Evolutionary conservation across 2,113 vertebrate genomes (phyloP), one percentile per base, ranked within the genome.

Genomic region (Psittacula cyanocephala): DNA sequence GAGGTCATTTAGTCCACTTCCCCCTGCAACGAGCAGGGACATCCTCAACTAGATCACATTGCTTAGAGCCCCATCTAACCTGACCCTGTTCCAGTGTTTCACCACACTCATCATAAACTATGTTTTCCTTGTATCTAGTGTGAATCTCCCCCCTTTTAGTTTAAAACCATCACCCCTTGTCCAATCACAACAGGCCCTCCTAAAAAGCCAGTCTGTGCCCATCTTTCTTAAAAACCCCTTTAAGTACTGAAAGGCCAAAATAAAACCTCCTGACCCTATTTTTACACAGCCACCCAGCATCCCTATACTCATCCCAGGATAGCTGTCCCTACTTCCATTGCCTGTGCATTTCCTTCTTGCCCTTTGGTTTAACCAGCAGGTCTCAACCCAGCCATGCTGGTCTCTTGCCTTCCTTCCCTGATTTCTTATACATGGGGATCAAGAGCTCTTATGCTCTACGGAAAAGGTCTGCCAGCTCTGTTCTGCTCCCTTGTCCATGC

Each of bases 61-160:
- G 25, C 47, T 37, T 25, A 84, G 18, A 75, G 39, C 47, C 18
- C 29, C 0, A 0, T 41, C 13, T 37, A 88, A 3, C 23, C 18
- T 53, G 50, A 15, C 37, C 57, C 28, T 41, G 29, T 4, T 7
- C 53, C 53, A 35, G 55, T 14, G 23, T 23, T 17, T 62, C 19
- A 50, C 46, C 11, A 18, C 15, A 19, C 17, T 39, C 41, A 39
- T 39, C 16, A 37, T 11, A 37, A 37, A 63, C 17, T 11, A 6
- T 18, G 35, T 6, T 27, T 63, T 12, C 24, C 60, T 63, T 39
- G 24, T 39, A 39, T 4, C 24, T 9, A 39, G 35, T 63, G 35
- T 39, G 35, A 63, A 13, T 37, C 35, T 63, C 24, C 16, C 35
- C 14, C 23, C n/a, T 60, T 60, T 25, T 1, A 63, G 25, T 63